These are phyloP conservation scores for Hydraecia micacea DNA, from an alignment of 2,888 invertebrate genomes.

Conservation along the genomic window DNA sequence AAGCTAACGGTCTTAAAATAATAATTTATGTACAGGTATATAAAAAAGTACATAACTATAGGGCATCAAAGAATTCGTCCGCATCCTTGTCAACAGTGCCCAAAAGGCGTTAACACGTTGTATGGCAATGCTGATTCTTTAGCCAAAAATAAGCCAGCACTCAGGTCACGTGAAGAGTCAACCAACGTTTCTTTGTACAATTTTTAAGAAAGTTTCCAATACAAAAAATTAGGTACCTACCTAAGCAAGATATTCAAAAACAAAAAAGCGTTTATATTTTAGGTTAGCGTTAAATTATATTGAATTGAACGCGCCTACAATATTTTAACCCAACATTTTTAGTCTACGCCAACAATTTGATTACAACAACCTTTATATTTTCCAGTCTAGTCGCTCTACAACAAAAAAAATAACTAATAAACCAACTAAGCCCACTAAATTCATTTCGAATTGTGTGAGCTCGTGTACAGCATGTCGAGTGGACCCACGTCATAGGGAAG, in stretches of 20 bases:
- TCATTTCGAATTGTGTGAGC: slow-evolving; percentile 74
- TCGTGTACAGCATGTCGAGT: slow-evolving; percentile 80
- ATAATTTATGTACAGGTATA: background rate
- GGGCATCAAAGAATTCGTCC: background rate
- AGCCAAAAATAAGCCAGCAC: background rate
- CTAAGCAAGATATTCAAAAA: background rate
- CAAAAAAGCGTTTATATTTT: background rate
- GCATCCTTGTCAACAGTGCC: too few species aligned
- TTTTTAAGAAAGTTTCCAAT: background rate
- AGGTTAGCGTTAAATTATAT: background rate
- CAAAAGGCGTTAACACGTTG: background rate
- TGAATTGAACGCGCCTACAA: background rate
- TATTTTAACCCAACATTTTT: background rate
- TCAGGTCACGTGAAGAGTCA: too few species aligned
- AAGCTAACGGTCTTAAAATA: background rate
- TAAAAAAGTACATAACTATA: background rate
- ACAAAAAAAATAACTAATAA: slow-evolving; percentile 46
- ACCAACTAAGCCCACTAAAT: slow-evolving; percentile 51
- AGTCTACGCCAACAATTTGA: background rate
- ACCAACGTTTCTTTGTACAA: background rate
- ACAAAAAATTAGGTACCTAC: background rate
- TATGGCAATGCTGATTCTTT: background rate
- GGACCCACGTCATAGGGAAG: slow-evolving; percentile 84
- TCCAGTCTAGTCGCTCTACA: slow-evolving; percentile 4
- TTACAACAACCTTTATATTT: background rate